Conservation (phyloP, 2,797 vertebrate genomes). For the Melanotaenia nigrans region DNA sequence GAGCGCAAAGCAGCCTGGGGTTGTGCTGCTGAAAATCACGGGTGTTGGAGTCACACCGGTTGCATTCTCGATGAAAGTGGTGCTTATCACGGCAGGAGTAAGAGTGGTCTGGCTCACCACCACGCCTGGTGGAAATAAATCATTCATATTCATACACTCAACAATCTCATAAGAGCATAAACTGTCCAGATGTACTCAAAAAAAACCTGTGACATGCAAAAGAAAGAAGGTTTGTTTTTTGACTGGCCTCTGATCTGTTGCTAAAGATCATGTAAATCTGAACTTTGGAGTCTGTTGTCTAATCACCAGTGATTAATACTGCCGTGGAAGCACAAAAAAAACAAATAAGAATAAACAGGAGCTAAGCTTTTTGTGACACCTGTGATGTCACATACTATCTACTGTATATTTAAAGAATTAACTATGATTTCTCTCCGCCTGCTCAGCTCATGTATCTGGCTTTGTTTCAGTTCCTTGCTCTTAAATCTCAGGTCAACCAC, state of each 20-base stretch:
- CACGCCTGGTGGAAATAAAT: slow-evolving; percentile 62
- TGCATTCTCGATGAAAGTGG: slow-evolving; percentile 61
- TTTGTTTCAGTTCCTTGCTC: slow-evolving; percentile 1
- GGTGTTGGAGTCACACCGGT: slow-evolving; percentile 67
- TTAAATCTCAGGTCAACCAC: neutral
- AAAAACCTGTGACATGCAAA: neutral
- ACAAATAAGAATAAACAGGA: neutral
- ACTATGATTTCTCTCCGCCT: neutral
- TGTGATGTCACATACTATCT: neutral
- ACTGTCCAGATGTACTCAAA: neutral
- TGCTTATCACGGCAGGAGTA: slow-evolving; percentile 71
- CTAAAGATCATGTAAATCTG: slow-evolving; percentile 6
- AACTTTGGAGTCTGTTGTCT: slow-evolving; percentile 7
- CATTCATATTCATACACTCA: neutral
- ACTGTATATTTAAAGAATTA: neutral
- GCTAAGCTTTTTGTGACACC: neutral
- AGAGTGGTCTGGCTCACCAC: slow-evolving; percentile 83
- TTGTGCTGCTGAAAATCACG: slow-evolving; percentile 74
- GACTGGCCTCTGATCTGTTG: slow-evolving; percentile 6
- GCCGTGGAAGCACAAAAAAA: neutral
- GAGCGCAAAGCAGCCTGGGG: slow-evolving; percentile 79
- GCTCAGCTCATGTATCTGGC: neutral
- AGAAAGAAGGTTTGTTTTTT: neutral
- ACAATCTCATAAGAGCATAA: neutral
- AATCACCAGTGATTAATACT: slow-evolving; percentile 21